Percentiles rank a stretch among this genome's conserved stretches.
phyloP scores from a whole-genome alignment of 2,797 vertebrate genomes.

The Sebastes itinus region DNA sequence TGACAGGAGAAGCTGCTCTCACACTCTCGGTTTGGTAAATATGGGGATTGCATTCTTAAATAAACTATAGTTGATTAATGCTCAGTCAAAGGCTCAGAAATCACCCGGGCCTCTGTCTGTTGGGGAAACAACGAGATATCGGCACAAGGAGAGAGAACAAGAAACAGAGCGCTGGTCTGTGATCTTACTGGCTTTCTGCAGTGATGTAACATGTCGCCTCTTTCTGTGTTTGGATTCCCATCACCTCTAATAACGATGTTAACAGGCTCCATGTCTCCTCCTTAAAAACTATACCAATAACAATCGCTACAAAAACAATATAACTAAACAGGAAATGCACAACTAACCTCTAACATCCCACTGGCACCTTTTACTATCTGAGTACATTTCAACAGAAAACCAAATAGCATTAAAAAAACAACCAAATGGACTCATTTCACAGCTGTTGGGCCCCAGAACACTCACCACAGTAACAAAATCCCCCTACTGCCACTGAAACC shows the following conservation, averaged over 20 bases:
- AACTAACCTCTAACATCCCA: no score
- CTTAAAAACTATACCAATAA: neutral
- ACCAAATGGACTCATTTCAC: no score
- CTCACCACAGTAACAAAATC: neutral
- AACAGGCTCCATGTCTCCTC: neutral
- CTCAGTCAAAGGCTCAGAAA: neutral
- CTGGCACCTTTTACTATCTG: no score
- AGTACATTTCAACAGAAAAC: no score
- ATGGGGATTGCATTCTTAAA: slow-evolving; percentile 31
- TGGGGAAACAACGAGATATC: slow-evolving; percentile 8
- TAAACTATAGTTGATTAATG: slow-evolving; percentile 31
- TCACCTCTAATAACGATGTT: slow-evolving; percentile 5
- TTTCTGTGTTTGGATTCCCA: slow-evolving; percentile 16
- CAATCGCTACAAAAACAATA: no score
- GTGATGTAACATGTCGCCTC: neutral
- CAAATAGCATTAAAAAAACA: no score
- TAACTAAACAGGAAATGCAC: no score
- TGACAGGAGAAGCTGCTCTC: neutral
- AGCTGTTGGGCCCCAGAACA: no score
- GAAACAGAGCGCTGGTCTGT: neutral
- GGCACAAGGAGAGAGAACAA: neutral
- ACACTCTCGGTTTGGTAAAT: slow-evolving; percentile 31
- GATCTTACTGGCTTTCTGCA: neutral
- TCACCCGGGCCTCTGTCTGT: neutral
- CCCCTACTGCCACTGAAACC: no score